A percentile compares a stretch with the other conserved stretches of the same genome.
Conservation (phyloP, 2,888 invertebrate species). For the Drosophila fungiperda region DNA sequence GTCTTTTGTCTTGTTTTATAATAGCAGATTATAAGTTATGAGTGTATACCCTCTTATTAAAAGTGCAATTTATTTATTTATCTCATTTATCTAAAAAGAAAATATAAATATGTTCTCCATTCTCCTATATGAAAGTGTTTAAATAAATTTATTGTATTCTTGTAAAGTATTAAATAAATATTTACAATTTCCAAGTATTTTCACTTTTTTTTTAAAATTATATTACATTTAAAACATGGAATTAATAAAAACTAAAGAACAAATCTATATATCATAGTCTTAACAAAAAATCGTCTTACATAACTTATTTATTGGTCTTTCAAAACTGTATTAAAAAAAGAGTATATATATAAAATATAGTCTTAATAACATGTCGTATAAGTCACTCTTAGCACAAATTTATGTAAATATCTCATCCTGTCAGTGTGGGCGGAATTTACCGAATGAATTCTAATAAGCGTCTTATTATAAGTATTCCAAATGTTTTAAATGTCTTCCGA, state of each 20-base stretch:
- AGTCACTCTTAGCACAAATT: background rate
- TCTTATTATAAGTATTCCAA: background rate
- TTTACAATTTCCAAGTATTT: background rate
- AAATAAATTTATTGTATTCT: background rate
- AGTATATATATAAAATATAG: background rate
- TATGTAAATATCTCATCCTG: background rate
- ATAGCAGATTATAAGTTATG: background rate
- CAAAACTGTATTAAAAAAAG: background rate
- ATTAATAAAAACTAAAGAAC: background rate
- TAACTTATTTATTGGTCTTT: too few relatives aligned
- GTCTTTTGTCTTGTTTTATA: background rate
- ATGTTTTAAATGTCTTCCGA: slow-evolving; percentile 5
- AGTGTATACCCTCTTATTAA: too few relatives aligned
- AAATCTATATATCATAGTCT: background rate
- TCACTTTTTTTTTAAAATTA: background rate
- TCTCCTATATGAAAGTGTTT: background rate
- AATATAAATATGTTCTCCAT: background rate
- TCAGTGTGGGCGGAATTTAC: background rate
- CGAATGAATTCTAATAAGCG: slow-evolving; percentile 19
- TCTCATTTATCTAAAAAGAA: background rate
- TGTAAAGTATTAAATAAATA: background rate
- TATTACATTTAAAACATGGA: background rate
- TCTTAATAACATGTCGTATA: background rate
- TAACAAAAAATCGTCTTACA: background rate
- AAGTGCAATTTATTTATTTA: background rate